Evolutionary conservation across 2,888 invertebrate genomes (phyloP).

Genomic region (Seira ritae): DNA sequence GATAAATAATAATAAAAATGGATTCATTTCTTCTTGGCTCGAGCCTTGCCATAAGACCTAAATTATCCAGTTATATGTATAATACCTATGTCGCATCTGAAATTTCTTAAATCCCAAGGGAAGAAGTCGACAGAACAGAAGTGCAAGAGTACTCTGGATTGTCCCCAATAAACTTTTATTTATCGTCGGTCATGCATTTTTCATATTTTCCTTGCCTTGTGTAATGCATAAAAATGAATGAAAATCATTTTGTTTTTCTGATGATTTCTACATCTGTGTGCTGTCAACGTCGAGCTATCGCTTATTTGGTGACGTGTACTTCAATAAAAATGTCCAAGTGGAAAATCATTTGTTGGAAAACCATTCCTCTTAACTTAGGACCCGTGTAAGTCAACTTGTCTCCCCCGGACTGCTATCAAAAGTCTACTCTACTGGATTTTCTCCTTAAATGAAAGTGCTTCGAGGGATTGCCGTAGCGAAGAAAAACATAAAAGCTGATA

Average conservation of each 20-base stretch:
- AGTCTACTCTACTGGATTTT: neutral
- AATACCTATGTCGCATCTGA: too few species aligned
- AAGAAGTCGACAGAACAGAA: too few species aligned
- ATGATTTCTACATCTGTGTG: too few species aligned
- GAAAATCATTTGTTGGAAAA: neutral
- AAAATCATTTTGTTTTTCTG: too few species aligned
- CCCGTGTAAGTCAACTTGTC: neutral
- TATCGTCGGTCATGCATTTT: constrained; percentile 26
- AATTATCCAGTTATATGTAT: too few species aligned
- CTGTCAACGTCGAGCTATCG: too few species aligned
- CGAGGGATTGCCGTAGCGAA: constrained; percentile 60
- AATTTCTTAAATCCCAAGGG: constrained; percentile 24
- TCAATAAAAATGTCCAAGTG: neutral
- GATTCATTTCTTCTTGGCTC: too few species aligned
- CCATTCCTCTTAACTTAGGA: neutral
- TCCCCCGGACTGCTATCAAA: too few species aligned
- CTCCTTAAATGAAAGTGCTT: constrained; percentile 14
- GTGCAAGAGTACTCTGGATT: constrained; percentile 44
- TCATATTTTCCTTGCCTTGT: neutral
- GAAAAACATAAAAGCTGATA: constrained; percentile 65
- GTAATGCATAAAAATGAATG: too few species aligned
- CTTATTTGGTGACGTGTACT: neutral
- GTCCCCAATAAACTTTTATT: constrained; percentile 57
- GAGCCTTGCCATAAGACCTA: too few species aligned
- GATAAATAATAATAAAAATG: too few species aligned